Conservation (phyloP, 2,888 invertebrate species). For the Andrena fulva region DNA sequence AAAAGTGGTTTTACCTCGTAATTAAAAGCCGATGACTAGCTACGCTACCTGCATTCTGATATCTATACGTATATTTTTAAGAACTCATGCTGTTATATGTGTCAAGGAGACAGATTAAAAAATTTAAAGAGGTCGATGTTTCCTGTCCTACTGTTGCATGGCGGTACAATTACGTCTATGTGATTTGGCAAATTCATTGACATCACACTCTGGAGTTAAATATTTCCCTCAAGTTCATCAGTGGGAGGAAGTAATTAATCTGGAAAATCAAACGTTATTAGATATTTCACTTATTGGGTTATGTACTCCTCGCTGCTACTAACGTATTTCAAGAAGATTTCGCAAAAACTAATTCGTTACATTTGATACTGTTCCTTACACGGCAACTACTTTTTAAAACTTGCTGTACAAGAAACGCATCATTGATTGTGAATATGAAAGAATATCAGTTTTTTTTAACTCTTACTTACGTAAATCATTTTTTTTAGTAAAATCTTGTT, state of each 20-base stretch:
- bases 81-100: slow-evolving; percentile 50
- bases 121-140: slow-evolving; percentile 50
- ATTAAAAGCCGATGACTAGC: slow-evolving; percentile 70
- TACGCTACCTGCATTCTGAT: slow-evolving; percentile 71
- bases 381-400: not conserved
- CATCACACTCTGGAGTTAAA: slow-evolving; percentile 56
- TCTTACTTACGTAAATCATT: slow-evolving; percentile 26
- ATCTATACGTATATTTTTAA: slow-evolving; percentile 58
- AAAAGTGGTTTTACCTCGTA: slow-evolving; percentile 45
- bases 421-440: too few species aligned
- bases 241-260: slow-evolving; percentile 58
- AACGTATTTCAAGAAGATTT: not conserved
- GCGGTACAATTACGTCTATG: slow-evolving; percentile 48
- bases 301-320: not conserved
- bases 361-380: not conserved
- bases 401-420: not conserved
- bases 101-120: slow-evolving; percentile 55
- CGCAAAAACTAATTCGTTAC: not conserved
- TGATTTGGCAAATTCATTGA: slow-evolving; percentile 69
- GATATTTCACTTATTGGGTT: not conserved
- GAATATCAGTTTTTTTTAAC: not conserved
- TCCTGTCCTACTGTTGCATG: slow-evolving; percentile 51
- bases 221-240: slow-evolving; percentile 51
- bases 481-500: slow-evolving; percentile 11
- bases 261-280: slow-evolving; percentile 57